Evolutionary conservation across 2,888 invertebrate genomes (phyloP).

Genomic region (Ennomos quercinarius): DNA sequence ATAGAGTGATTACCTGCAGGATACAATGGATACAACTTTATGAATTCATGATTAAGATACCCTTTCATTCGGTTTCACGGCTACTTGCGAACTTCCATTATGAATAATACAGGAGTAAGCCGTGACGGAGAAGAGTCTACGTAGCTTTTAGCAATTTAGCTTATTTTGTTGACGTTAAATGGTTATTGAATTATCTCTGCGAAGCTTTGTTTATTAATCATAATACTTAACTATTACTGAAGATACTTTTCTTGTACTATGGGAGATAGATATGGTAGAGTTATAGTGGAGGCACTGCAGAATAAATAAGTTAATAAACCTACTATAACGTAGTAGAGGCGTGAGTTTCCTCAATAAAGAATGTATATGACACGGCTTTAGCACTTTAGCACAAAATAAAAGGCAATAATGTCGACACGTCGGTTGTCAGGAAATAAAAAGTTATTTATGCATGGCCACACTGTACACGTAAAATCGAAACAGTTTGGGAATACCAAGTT

Average conservation of each 20-base stretch:
- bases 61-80: conserved; percentile 22
- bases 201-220: conserved; percentile 9
- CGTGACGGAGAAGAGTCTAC: conserved; percentile 11
- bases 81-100: conserved; percentile 17
- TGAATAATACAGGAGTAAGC: conserved; percentile 18
- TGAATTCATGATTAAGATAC: conserved; percentile 26
- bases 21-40: conserved; percentile 24
- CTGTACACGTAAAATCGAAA: conserved; percentile 14
- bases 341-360: conserved; percentile 19
- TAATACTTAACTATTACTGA: too few relatives aligned
- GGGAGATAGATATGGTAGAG: too few relatives aligned
- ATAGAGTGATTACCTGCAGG: conserved; percentile 24
- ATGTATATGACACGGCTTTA: conserved; percentile 7
- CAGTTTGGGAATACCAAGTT: neutral
- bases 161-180: conserved; percentile 15
- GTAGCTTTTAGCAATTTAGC: conserved; percentile 10
- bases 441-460: conserved; percentile 14
- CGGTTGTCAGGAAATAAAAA: conserved; percentile 17
- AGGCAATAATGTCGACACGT: conserved; percentile 17
- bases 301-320: too few relatives aligned
- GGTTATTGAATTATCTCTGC: conserved; percentile 13
- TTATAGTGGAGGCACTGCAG: too few relatives aligned
- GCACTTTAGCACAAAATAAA: conserved; percentile 2
- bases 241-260: too few relatives aligned
- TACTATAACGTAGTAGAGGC: neutral